These are phyloP conservation scores for Ischnus inquisitorius DNA, from an alignment of 2,888 invertebrate species.

Conservation along the genomic window DNA sequence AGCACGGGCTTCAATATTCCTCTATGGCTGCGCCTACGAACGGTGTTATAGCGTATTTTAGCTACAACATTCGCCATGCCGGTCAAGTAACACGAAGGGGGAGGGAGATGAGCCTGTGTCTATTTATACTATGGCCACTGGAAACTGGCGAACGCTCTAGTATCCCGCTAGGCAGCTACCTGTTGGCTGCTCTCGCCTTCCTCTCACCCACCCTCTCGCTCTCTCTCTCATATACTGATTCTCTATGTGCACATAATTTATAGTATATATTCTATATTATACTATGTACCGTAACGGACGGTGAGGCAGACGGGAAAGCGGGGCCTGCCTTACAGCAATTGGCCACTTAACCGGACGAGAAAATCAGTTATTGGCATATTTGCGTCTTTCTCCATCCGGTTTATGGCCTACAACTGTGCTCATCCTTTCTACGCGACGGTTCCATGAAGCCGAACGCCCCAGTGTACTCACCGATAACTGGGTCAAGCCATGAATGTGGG, in stretches of 20 bases:
- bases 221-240: constrained; percentile 35
- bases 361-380: constrained; percentile 7
- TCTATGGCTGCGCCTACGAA: neutral
- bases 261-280: constrained; percentile 46
- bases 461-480: constrained; percentile 49
- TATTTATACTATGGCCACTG: constrained; percentile 80
- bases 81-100: constrained; percentile 76
- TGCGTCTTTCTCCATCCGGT: constrained; percentile 4
- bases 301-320: constrained; percentile 9
- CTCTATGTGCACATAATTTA: constrained; percentile 20
- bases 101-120: constrained; percentile 78
- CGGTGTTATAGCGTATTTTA: constrained; percentile 25
- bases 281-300: constrained; percentile 7
- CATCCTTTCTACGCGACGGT: constrained; percentile 14
- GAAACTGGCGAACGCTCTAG: constrained; percentile 51
- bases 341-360: neutral
- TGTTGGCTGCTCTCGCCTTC: constrained; percentile 57
- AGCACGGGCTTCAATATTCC: constrained; percentile 30
- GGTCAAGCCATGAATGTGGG: constrained; percentile 65
- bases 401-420: constrained; percentile 12
- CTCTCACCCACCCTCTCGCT: neutral
- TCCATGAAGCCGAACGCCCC: constrained; percentile 53
- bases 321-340: neutral
- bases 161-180: constrained; percentile 64
- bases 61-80: constrained; percentile 47